phyloP scores from a whole-genome alignment of 2,113 vertebrate species.

The Notothenia coriiceps region DNA sequence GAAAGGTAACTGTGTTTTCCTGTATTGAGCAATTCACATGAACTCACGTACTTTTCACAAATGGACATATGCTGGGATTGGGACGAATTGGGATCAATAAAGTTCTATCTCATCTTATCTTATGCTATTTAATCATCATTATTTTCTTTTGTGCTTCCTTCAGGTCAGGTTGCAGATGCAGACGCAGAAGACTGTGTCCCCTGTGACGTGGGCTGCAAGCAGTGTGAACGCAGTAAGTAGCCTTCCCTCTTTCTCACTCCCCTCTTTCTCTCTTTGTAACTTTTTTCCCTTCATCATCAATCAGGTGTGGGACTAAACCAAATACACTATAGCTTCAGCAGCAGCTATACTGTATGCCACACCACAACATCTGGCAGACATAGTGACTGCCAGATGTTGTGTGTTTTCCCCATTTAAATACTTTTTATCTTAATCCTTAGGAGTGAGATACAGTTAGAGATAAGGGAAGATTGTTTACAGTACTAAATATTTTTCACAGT shows the following conservation, averaged over 20 bases:
- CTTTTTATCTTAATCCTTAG: not conserved
- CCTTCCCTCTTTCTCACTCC: not conserved
- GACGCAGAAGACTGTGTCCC: conserved; percentile 83
- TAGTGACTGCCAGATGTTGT: not conserved
- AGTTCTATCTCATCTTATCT: no score
- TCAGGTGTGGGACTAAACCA: conserved; percentile 3
- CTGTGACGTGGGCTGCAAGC: conserved; percentile 90
- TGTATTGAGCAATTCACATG: not conserved
- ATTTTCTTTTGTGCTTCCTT: conserved; percentile 10
- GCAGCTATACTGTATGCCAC: not conserved
- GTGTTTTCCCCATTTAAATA: not conserved
- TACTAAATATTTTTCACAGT: no score
- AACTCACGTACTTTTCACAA: not conserved
- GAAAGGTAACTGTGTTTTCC: not conserved
- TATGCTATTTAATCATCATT: not conserved
- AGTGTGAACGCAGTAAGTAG: conserved; percentile 87
- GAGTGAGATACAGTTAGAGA: not conserved
- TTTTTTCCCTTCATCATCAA: not conserved
- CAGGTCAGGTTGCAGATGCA: conserved; percentile 85
- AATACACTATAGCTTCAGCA: not conserved
- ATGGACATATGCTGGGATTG: not conserved
- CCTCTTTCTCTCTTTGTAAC: not conserved
- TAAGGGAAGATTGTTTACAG: not conserved
- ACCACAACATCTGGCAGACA: not conserved
- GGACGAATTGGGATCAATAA: no score